Conservation (phyloP, 1,140 invertebrate genomes). For the Eufriesea mexicana region DNA sequence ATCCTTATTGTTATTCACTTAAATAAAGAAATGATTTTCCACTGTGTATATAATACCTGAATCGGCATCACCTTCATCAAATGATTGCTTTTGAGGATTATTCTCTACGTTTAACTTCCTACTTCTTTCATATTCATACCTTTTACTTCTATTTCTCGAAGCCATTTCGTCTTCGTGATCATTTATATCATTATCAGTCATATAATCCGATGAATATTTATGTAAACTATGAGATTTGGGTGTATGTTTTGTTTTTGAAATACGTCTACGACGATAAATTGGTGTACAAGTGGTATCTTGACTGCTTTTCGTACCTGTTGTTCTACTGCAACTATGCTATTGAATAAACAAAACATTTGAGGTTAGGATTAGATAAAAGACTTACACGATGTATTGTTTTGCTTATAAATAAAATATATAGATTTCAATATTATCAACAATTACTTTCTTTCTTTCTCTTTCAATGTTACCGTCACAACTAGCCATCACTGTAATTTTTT, state of each 20-base stretch:
- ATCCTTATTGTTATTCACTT: conserved; percentile 4
- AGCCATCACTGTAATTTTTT: neutral
- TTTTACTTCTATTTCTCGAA: conserved; percentile 69
- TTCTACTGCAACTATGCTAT: conserved; percentile 61
- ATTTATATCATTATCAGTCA: conserved; percentile 25
- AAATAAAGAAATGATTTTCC: neutral
- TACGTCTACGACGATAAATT: conserved; percentile 65
- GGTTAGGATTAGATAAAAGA: neutral
- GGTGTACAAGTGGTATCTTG: conserved; percentile 56
- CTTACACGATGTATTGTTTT: neutral
- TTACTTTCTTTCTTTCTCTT: conserved; percentile 9
- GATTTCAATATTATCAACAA: neutral
- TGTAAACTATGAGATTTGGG: conserved; percentile 9
- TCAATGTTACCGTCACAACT: neutral
- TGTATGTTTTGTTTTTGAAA: conserved; percentile 51
- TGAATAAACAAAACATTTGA: neutral
- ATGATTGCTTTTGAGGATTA: conserved; percentile 68
- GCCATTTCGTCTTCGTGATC: conserved; percentile 41
- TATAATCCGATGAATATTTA: conserved; percentile 40
- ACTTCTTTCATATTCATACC: conserved; percentile 75
- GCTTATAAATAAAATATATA: neutral
- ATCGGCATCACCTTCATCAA: conserved; percentile 72
- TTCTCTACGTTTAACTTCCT: conserved; percentile 76
- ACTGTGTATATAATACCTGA: conserved; percentile 42
- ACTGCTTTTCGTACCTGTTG: conserved; percentile 45